A percentile compares a stretch with the other conserved stretches of the same genome.
Conservation (phyloP, 2,797 vertebrate species). For the Cryptoprocta ferox region DNA sequence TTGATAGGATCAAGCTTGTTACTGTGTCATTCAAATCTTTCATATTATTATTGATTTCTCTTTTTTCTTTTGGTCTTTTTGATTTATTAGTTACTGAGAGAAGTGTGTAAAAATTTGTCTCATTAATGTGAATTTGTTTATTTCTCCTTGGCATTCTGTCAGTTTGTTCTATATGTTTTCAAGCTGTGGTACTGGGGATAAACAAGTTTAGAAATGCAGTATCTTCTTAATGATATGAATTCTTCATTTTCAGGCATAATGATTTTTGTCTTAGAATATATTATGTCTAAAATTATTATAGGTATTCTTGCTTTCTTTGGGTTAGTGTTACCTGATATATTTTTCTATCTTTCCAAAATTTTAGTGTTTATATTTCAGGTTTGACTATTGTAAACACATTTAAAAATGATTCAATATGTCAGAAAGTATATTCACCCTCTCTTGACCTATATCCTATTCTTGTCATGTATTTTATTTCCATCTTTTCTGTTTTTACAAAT, state of each 20-base stretch:
- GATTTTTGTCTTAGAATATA: background rate
- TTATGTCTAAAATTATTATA: background rate
- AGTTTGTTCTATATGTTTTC: background rate
- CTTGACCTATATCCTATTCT: background rate
- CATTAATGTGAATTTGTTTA: background rate
- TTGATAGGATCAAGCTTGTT: background rate
- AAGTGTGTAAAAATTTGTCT: background rate
- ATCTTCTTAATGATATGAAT: background rate
- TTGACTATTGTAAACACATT: background rate
- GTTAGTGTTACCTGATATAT: background rate
- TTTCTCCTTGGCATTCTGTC: background rate
- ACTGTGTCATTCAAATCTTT: background rate
- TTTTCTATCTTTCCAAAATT: background rate
- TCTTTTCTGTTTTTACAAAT: background rate
- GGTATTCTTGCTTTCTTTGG: background rate
- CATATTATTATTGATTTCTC: background rate
- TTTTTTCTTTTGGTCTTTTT: conserved; percentile 39
- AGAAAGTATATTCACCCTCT: background rate
- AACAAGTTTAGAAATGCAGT: background rate
- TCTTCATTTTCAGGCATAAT: background rate
- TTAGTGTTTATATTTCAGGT: background rate
- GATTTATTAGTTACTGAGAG: background rate
- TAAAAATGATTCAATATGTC: background rate
- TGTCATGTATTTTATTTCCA: background rate
- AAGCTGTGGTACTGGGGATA: background rate